A percentile compares a stretch with the other conserved stretches of the same genome.
phyloP scores from a whole-genome alignment of 2,113 vertebrate species.

The Ophiodon elongatus region DNA sequence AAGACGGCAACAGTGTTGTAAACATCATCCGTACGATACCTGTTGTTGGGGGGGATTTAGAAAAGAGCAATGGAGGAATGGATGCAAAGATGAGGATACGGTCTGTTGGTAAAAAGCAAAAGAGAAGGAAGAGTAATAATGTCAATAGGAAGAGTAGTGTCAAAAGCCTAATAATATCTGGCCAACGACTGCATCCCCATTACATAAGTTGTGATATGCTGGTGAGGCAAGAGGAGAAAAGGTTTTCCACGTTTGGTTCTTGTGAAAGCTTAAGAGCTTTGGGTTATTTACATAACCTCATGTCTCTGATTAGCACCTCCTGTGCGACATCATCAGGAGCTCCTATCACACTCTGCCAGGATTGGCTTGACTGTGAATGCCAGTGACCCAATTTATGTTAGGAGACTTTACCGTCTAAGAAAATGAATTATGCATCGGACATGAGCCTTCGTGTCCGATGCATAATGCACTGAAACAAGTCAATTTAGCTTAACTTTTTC shows the following conservation, averaged over 20 bases:
- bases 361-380: constrained; percentile 20
- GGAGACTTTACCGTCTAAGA: not conserved
- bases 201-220: not conserved
- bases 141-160: not conserved
- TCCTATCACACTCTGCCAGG: constrained; percentile 6
- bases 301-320: constrained; percentile 49
- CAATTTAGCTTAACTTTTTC: not conserved
- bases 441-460: too few species aligned
- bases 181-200: not conserved
- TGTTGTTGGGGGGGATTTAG: constrained; percentile 22
- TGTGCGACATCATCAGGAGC: constrained; percentile 13
- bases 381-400: not conserved
- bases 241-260: constrained; percentile 24
- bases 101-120: too few species aligned
- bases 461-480: not conserved
- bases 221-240: not conserved
- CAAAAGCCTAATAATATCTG: not conserved
- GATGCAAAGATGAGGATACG: constrained; percentile 12
- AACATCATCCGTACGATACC: constrained; percentile 33
- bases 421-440: not conserved
- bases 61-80: not conserved
- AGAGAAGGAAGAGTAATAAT: not conserved
- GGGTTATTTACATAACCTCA: constrained; percentile 35
- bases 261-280: constrained; percentile 59
- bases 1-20: too few species aligned